A percentile compares a stretch with the other conserved stretches of the same genome.
Conservation (phyloP, 2,113 vertebrate species). For the Mormoops blainvillei region DNA sequence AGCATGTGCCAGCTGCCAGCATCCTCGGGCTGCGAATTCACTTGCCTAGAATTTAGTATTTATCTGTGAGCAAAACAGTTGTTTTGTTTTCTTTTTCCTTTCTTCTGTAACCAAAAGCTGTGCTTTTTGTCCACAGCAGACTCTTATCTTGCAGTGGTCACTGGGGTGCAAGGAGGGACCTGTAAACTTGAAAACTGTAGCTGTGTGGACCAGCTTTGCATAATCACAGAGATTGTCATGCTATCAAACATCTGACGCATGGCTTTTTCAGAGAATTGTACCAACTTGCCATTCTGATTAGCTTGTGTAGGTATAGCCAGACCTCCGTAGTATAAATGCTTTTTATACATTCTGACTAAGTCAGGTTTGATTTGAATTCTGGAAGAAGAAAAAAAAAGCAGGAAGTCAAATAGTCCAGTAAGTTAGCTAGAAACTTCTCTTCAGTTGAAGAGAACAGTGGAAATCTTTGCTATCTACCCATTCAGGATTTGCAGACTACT, state of each 20-base stretch:
- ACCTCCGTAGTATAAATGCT: neutral
- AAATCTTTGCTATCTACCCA: slow-evolving; percentile 61
- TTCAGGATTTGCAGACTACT: slow-evolving; percentile 32
- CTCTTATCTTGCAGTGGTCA: neutral
- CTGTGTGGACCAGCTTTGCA: neutral
- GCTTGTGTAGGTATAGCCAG: neutral
- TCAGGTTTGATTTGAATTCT: slow-evolving; percentile 60
- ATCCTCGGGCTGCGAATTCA: fast-evolving
- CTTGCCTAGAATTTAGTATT: neutral
- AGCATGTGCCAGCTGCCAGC: neutral
- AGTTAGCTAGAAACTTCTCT: slow-evolving; percentile 62
- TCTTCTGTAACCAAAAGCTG: neutral
- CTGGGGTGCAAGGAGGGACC: neutral
- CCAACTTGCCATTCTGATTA: neutral
- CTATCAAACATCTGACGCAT: neutral
- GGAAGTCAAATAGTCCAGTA: slow-evolving; percentile 48
- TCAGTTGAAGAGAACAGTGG: slow-evolving; percentile 50
- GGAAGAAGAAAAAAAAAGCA: slow-evolving; percentile 47
- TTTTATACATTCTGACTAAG: slow-evolving; percentile 15
- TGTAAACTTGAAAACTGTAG: neutral
- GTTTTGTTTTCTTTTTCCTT: neutral
- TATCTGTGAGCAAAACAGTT: neutral
- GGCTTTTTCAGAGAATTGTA: neutral
- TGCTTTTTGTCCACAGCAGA: neutral
- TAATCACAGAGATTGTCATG: neutral